A percentile compares a stretch with the other conserved stretches of the same genome.
These are phyloP conservation scores for Lagorchestes hirsutus DNA, from an alignment of 2,797 vertebrate species.

Conservation along the genomic window DNA sequence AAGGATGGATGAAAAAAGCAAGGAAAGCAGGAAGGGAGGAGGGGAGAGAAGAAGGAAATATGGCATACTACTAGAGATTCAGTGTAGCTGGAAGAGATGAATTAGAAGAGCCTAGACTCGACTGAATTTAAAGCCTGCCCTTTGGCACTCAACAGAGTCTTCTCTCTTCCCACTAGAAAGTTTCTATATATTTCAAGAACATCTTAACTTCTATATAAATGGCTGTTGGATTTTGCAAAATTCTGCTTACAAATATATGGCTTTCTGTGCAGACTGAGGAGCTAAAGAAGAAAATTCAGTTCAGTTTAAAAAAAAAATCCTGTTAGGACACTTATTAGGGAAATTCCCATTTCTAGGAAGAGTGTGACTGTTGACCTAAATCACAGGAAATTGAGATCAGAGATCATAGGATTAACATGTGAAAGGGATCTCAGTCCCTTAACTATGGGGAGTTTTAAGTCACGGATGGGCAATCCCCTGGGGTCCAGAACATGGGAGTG, in stretches of 20 bases:
- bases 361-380: neutral
- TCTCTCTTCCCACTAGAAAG: neutral
- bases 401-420: neutral
- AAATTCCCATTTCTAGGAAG: neutral
- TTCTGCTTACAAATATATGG: neutral
- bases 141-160: neutral
- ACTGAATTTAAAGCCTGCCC: neutral
- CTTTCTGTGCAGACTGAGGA: neutral
- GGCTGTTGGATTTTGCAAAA: neutral
- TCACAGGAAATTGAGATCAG: neutral
- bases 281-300: neutral
- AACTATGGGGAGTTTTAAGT: constrained; percentile 8
- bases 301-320: neutral
- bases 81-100: neutral
- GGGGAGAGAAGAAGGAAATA: neutral
- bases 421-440: neutral
- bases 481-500: constrained; percentile 30
- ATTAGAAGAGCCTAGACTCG: neutral
- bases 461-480: constrained; percentile 19
- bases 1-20: neutral
- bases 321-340: neutral
- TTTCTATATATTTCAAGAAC: neutral
- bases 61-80: neutral
- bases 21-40: neutral
- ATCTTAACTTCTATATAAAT: neutral